phyloP scores from a whole-genome alignment of 2,797 vertebrate species.

The Lacerta viridis region DNA sequence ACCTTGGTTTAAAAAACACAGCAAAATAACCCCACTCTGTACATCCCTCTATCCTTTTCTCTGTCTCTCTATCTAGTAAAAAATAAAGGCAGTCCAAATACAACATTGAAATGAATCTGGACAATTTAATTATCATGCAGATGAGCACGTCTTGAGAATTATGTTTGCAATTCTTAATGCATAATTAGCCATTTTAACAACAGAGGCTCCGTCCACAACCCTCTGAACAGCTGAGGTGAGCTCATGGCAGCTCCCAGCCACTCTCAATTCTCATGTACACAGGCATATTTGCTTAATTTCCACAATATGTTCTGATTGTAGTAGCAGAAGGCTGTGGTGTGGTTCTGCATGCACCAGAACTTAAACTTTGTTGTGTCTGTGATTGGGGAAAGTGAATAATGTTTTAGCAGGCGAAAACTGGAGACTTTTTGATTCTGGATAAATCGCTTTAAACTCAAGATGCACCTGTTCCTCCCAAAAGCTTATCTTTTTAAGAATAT shows the following conservation, averaged over 20 bases:
- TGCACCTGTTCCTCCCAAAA: not conserved
- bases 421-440: not conserved
- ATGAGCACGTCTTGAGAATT: conserved; percentile 34
- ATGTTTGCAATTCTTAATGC: conserved; percentile 38
- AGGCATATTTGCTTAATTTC: conserved; percentile 5
- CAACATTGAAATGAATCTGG: conserved; percentile 25
- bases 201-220: not conserved
- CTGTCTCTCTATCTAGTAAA: not conserved
- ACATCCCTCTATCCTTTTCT: not conserved
- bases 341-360: no score
- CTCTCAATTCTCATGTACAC: not conserved
- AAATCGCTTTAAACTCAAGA: not conserved
- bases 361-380: not conserved
- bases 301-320: conserved; percentile 14
- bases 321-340: not conserved
- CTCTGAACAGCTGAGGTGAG: conserved; percentile 31
- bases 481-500: not conserved
- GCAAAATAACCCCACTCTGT: no score
- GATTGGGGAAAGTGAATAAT: not conserved
- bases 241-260: conserved; percentile 12
- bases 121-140: conserved; percentile 50
- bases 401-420: not conserved
- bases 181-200: conserved; percentile 50
- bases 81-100: conserved; percentile 5
- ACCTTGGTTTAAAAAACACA: not conserved